phyloP scores from a whole-genome alignment of 2,888 invertebrate genomes.

The Oscheius sp. region DNA sequence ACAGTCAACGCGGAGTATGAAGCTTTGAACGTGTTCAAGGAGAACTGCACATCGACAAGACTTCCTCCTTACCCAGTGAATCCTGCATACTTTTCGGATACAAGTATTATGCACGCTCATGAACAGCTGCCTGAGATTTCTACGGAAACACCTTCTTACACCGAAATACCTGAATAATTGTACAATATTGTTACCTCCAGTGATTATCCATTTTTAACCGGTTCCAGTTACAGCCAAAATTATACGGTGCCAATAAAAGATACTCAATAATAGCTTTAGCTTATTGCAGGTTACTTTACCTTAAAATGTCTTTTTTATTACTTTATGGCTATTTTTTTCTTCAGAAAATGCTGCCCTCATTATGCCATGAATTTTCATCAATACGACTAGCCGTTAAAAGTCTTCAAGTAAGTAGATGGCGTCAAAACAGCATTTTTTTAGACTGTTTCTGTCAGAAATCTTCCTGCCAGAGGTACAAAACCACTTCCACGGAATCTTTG shows the following conservation, averaged over 20 bases:
- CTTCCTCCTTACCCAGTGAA: constrained; percentile 15
- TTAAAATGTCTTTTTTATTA: neutral
- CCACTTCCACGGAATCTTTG: constrained; percentile 61
- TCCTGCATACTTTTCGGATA: constrained; percentile 12
- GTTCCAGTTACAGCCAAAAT: constrained; percentile 5
- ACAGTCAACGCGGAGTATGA: constrained; percentile 6
- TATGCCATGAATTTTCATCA: neutral
- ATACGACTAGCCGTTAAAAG: neutral
- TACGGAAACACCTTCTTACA: neutral
- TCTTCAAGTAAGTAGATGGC: neutral
- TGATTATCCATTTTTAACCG: neutral
- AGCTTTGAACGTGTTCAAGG: constrained; percentile 14
- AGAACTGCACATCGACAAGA: neutral
- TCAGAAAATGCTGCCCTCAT: neutral
- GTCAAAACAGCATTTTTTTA: constrained; percentile 11
- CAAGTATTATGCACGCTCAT: constrained; percentile 17
- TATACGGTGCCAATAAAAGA: constrained; percentile 17
- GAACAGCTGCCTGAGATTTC: constrained; percentile 4
- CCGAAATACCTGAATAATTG: neutral
- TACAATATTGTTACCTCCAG: neutral
- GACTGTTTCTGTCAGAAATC: constrained; percentile 31
- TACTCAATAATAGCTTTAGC: neutral
- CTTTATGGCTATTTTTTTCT: neutral
- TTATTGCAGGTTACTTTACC: neutral
- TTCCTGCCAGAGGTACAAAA: constrained; percentile 65